phyloP scores from a whole-genome alignment of 2,113 vertebrate species.

The Eidolon helvum region DNA sequence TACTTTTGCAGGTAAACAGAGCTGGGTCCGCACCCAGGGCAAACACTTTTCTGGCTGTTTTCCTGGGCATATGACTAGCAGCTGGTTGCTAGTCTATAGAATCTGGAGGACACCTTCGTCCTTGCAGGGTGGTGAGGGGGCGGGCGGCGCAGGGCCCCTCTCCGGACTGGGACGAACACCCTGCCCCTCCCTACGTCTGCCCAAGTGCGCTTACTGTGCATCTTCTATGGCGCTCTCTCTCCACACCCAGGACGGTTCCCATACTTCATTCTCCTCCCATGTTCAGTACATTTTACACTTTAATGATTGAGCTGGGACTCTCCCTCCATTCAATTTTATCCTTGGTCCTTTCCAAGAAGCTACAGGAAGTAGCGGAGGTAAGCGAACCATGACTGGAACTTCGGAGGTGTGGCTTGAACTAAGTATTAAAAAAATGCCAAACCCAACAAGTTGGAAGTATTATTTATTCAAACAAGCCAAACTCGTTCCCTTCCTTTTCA shows the following conservation, averaged over 20 bases:
- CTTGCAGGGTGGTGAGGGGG: fast-evolving
- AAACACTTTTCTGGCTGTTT: not conserved
- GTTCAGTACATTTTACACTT: not conserved
- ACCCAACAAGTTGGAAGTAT: conserved; percentile 55
- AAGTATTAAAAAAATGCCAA: not conserved
- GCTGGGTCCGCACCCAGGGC: not conserved
- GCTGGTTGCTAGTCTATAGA: not conserved
- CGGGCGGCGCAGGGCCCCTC: fast-evolving
- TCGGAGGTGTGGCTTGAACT: not conserved
- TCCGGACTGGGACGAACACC: not conserved
- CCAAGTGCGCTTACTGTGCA: fast-evolving
- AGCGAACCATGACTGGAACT: fast-evolving
- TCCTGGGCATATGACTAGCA: not conserved
- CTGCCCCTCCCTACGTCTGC: fast-evolving
- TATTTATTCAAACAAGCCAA: conserved; percentile 78
- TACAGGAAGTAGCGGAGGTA: fast-evolving
- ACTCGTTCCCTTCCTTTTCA: conserved; percentile 51
- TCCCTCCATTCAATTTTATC: not conserved
- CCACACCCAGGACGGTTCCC: not conserved
- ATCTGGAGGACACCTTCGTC: not conserved
- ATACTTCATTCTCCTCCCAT: not conserved
- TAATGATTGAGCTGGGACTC: no score
- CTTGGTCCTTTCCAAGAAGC: not conserved
- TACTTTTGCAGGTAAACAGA: not conserved
- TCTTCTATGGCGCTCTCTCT: fast-evolving